Evolutionary conservation across 2,797 vertebrate genomes (phyloP).

Genomic region (Amblyopsis hoosieri): DNA sequence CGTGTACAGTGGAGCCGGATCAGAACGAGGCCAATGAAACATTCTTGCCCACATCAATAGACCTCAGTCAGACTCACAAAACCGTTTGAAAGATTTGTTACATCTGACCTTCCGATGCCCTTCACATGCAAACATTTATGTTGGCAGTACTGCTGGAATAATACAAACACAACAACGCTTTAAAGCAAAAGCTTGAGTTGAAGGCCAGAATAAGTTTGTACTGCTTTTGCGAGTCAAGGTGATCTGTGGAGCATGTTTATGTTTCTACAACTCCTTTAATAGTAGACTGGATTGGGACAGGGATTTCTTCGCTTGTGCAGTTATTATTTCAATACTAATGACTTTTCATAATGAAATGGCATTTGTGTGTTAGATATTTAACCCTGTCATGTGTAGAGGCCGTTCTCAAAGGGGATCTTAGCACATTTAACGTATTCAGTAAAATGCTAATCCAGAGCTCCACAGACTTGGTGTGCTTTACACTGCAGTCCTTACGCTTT

Average conservation of each 20-base stretch:
- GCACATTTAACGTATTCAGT: conserved; percentile 50
- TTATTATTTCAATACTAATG: too few species aligned
- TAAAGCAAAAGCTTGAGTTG: too few species aligned
- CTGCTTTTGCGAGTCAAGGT: too few species aligned
- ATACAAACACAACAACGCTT: too few species aligned
- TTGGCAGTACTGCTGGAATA: too few species aligned
- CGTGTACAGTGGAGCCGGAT: conserved; percentile 23
- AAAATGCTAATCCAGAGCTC: not conserved
- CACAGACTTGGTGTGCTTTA: too few species aligned
- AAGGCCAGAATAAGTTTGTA: too few species aligned
- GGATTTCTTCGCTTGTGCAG: too few species aligned
- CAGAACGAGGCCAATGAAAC: conserved; percentile 16
- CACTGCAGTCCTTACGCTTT: too few species aligned
- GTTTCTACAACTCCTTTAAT: conserved; percentile 16
- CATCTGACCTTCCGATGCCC: too few species aligned
- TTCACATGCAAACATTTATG: too few species aligned
- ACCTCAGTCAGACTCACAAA: conserved; percentile 12
- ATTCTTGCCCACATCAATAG: conserved; percentile 30
- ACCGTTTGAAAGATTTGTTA: not conserved
- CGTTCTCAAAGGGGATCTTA: not conserved
- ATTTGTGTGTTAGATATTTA: conserved; percentile 48
- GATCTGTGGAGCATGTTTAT: not conserved
- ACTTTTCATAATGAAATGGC: conserved; percentile 6
- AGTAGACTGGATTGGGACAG: too few species aligned
- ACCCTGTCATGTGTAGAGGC: conserved; percentile 44